Conservation (phyloP, 2,888 invertebrate species). For the Melitaea athalia region DNA sequence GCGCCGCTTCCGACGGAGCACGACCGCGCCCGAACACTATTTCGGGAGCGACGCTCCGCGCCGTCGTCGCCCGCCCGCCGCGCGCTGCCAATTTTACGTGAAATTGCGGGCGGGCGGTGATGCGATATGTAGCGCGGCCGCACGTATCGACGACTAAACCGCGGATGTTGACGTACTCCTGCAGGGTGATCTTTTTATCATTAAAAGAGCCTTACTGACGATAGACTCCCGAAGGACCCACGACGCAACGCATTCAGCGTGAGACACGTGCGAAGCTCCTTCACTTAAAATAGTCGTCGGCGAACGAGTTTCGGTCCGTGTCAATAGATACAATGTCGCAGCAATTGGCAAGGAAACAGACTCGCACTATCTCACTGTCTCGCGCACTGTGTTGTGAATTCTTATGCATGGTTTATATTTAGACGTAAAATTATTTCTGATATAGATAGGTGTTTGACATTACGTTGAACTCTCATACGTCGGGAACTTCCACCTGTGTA, state of each 20-base stretch:
- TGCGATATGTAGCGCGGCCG: constrained; percentile 77
- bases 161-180: constrained; percentile 50
- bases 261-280: constrained; percentile 59
- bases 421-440: constrained; percentile 80
- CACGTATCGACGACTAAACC: constrained; percentile 62
- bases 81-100: constrained; percentile 82
- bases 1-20: constrained; percentile 73
- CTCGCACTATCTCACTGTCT: constrained; percentile 82
- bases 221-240: constrained; percentile 42
- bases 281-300: constrained; percentile 70
- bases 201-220: constrained; percentile 41
- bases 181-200: constrained; percentile 55
- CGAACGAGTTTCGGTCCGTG: constrained; percentile 68
- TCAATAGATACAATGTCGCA: constrained; percentile 80
- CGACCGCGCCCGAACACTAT: constrained; percentile 82
- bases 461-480: constrained; percentile 82
- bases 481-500: constrained; percentile 78
- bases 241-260: constrained; percentile 44
- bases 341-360: constrained; percentile 80
- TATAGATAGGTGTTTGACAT: constrained; percentile 83
- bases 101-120: constrained; percentile 82
- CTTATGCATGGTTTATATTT: constrained; percentile 81
- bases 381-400: constrained; percentile 81
- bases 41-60: constrained; percentile 80
- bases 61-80: constrained; percentile 77